A percentile compares a stretch with the other conserved stretches of the same genome.
Conservation (phyloP, 1,140 invertebrate genomes). For the Holcopasites calliopsidis region DNA sequence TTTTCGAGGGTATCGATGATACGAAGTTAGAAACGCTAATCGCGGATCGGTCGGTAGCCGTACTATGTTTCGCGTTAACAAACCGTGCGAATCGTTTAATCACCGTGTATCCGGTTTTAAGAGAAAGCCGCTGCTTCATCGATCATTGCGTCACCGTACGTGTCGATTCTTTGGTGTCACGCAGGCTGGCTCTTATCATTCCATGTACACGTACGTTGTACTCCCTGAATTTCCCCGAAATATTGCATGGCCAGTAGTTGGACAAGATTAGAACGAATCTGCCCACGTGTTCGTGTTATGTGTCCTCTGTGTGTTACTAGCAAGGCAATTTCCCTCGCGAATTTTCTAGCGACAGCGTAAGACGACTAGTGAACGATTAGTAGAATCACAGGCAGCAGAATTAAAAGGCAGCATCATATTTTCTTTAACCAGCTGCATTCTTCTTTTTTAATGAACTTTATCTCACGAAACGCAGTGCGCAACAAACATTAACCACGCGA, state of each 20-base stretch:
- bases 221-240: neutral
- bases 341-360: no score
- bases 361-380: no score
- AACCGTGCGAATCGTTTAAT: constrained; percentile 7
- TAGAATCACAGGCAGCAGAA: no score
- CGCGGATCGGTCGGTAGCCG: no score
- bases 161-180: constrained; percentile 14
- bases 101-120: constrained; percentile 19
- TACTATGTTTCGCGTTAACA: neutral
- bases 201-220: neutral
- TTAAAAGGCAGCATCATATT: no score
- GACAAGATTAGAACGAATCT: neutral
- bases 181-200: constrained; percentile 18
- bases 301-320: no score
- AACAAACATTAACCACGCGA: neutral
- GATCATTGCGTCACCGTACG: constrained; percentile 10
- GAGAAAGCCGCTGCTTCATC: constrained; percentile 6
- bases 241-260: neutral
- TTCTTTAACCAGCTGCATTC: no score
- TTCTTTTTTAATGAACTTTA: no score
- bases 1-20: no score
- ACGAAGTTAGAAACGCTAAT: no score
- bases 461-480: neutral
- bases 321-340: no score
- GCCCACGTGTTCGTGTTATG: neutral